Evolutionary conservation across 1,140 invertebrate species (phyloP), one percentile per base, ranked within the genome.

Genomic region (Drosophila virilis): DNA sequence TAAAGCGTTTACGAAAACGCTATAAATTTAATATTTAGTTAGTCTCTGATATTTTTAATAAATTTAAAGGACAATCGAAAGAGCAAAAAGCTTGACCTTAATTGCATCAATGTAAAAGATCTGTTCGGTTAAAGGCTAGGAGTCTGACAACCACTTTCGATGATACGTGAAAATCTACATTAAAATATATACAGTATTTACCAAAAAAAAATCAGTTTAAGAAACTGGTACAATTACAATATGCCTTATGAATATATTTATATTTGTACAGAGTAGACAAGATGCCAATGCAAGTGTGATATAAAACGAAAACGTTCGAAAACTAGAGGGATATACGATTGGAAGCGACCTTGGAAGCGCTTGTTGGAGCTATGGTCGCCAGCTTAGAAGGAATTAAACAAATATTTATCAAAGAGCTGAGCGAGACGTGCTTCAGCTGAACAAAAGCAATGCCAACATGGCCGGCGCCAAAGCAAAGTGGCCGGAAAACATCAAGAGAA

Each of bases 391-490:
- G 84, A 80, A 84, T 88, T 89, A 89, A 89, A 89, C 83, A 80
- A 88, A 88, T 88, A 89, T 88, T 88, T 88, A 89, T 88, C 80
- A 88, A 89, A 88, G 83, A 80, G 84, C 80, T 88, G 80, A 89
- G 77, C 73, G 74, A 74, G 80, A 89, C 80, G 80, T 83, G 80
- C 83, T 89, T 74, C 78, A 88, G 69, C 67, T 66, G 74, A 89
- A 89, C 83, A 88, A 88, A 88, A 78, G 83, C 58, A 65, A 46
- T 45, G 72, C 50, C 59, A 82, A 60, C 61, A 58, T 59, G 61
- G 69, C 66, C 61, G 83, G 83, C 79, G 84, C 83, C 83, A 83
- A 59, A 37, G 50, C 38, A 75, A 73, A 68, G 65, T 60, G 54
- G 52, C 17, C 54, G 52, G 45, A 59, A 54, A 74, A 54, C 43